phyloP scores from a whole-genome alignment of 2,113 vertebrate species.

The Casuarius casuarius region DNA sequence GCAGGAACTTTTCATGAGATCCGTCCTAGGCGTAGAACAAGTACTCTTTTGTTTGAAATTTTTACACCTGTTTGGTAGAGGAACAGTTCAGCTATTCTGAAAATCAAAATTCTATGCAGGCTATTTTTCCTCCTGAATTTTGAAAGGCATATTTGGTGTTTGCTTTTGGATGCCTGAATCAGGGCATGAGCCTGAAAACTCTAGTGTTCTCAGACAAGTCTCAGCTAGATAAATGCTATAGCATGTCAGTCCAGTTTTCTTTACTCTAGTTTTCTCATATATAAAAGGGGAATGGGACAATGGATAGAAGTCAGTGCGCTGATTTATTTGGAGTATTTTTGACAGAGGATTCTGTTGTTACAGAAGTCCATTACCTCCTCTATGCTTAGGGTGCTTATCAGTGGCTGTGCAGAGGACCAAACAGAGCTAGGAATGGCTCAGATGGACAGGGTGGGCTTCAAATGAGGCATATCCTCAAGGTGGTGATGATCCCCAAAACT shows the following conservation, averaged over 20 bases:
- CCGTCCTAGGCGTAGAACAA: not conserved
- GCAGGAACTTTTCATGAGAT: not conserved
- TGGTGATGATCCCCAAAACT: not conserved
- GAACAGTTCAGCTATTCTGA: not conserved
- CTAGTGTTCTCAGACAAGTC: not conserved
- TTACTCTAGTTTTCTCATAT: not conserved
- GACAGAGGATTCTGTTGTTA: not conserved
- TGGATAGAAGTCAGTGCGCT: not conserved
- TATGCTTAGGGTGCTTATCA: too few relatives aligned
- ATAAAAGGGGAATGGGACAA: not conserved
- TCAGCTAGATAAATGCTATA: not conserved
- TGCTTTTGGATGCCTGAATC: not conserved
- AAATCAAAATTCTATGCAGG: not conserved
- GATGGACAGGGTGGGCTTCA: not conserved
- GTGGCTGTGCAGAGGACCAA: not conserved
- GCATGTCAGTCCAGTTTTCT: not conserved
- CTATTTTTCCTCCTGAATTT: not conserved
- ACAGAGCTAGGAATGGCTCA: not conserved
- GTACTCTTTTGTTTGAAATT: not conserved
- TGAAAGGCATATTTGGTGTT: not conserved
- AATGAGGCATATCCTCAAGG: not conserved
- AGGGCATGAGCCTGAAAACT: not conserved
- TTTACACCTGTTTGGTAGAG: not conserved
- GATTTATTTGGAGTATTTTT: not conserved
- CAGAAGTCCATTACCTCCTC: not conserved